These are phyloP conservation scores for Tamias sibiricus DNA, from an alignment of 2,113 vertebrate genomes.

Conservation along the genomic window DNA sequence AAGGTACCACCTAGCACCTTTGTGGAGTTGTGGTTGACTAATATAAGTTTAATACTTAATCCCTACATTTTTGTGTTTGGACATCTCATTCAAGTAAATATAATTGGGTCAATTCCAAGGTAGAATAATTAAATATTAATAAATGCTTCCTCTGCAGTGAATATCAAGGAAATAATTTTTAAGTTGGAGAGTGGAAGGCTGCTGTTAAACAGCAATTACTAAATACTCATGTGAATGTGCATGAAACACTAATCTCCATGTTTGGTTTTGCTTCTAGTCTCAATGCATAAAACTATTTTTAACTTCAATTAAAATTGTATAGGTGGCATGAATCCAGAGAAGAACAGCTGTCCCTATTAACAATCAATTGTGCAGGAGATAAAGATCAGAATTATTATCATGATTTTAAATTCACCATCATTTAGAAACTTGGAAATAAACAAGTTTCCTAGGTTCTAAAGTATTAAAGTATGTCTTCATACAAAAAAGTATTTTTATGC, in stretches of 20 bases:
- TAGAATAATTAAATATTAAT: not conserved
- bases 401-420: not conserved
- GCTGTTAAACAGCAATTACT: not conserved
- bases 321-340: slow-evolving; percentile 49
- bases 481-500: not conserved
- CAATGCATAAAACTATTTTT: not conserved
- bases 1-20: not conserved
- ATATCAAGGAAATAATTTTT: not conserved
- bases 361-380: not conserved
- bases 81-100: not conserved
- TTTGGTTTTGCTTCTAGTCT: not conserved
- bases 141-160: not conserved
- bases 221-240: not conserved
- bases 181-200: not conserved
- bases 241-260: not conserved
- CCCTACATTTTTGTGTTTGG: not conserved
- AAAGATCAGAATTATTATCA: not conserved
- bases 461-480: not conserved
- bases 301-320: slow-evolving; percentile 10
- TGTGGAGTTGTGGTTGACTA: not conserved
- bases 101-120: not conserved
- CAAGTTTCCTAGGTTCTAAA: not conserved
- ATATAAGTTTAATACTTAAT: not conserved
- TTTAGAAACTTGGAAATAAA: not conserved
- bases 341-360: slow-evolving; percentile 2